Evolutionary conservation across 2,113 vertebrate species (phyloP).

Genomic region (Chamaetylas fuelleborni): DNA sequence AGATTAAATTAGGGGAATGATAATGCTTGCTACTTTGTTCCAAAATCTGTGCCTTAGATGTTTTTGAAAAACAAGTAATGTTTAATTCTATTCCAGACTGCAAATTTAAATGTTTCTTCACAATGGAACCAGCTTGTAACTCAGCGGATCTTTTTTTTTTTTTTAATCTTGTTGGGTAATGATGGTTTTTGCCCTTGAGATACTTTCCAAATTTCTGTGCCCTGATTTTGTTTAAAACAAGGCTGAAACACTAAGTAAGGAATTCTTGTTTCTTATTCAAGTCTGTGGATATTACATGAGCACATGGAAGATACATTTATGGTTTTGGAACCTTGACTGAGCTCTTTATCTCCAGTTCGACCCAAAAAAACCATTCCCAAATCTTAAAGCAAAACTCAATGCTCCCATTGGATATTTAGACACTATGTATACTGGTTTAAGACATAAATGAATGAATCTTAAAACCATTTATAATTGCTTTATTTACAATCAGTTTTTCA

Average conservation of each 20-base stretch:
- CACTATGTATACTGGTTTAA: not conserved
- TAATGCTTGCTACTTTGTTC: not conserved
- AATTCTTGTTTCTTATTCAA: not conserved
- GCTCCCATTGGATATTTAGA: not conserved
- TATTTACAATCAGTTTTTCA: not conserved
- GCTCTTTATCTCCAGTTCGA: not conserved
- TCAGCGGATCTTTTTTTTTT: not conserved
- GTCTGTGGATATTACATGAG: not conserved
- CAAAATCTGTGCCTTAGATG: not conserved
- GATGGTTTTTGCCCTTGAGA: not conserved
- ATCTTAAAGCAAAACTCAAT: not conserved
- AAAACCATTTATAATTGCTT: not conserved
- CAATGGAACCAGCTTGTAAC: not conserved
- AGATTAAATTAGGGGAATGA: not conserved
- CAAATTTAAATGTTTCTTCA: not conserved
- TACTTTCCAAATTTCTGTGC: not conserved
- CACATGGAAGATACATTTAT: not conserved
- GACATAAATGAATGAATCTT: not conserved
- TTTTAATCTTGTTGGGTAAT: not conserved
- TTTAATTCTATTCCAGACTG: not conserved
- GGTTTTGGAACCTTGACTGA: not conserved
- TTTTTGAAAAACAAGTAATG: not conserved
- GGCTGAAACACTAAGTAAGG: not conserved
- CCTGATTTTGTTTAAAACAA: not conserved
- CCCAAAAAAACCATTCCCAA: not conserved